A percentile compares a stretch with the other conserved stretches of the same genome.
Evolutionary conservation across 2,113 vertebrate genomes (phyloP).

Genomic region (Prolemur simus): DNA sequence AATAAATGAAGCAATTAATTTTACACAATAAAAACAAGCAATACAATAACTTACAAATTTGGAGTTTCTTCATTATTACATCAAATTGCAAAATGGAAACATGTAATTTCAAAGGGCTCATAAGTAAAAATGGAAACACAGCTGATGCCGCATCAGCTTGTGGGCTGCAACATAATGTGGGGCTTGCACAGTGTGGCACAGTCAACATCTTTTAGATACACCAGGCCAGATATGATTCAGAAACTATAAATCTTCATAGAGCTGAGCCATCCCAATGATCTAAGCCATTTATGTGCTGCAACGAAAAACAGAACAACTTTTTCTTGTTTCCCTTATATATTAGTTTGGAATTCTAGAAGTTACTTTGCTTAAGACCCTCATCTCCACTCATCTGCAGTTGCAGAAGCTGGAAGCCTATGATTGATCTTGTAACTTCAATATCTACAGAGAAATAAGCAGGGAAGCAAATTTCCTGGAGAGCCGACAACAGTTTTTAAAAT

Average conservation of each 20-base stretch:
- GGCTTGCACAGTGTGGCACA: slow-evolving; percentile 76
- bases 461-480: slow-evolving; percentile 72
- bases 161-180: slow-evolving; percentile 78
- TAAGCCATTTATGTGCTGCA: slow-evolving; percentile 21
- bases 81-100: slow-evolving; percentile 90
- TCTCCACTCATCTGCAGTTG: slow-evolving; percentile 45
- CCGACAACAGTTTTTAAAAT: slow-evolving; percentile 75
- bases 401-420: slow-evolving; percentile 58
- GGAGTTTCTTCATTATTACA: slow-evolving; percentile 90
- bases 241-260: slow-evolving; percentile 51
- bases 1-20: slow-evolving; percentile 90
- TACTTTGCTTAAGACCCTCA: slow-evolving; percentile 61
- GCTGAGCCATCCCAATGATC: background rate
- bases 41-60: slow-evolving; percentile 89
- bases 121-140: slow-evolving; percentile 91
- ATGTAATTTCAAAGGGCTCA: slow-evolving; percentile 90
- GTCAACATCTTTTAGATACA: slow-evolving; percentile 75
- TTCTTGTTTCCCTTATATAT: background rate
- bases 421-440: slow-evolving; percentile 77
- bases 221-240: slow-evolving; percentile 70
- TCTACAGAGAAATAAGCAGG: slow-evolving; percentile 57
- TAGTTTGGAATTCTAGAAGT: slow-evolving; percentile 55
- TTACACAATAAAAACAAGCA: slow-evolving; percentile 90
- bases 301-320: slow-evolving; percentile 46
- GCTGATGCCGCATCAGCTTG: slow-evolving; percentile 86